Base-by-base conservation (phyloP, 2,113 vertebrate genomes). In the Chaenocephalus aceratus region DNA sequence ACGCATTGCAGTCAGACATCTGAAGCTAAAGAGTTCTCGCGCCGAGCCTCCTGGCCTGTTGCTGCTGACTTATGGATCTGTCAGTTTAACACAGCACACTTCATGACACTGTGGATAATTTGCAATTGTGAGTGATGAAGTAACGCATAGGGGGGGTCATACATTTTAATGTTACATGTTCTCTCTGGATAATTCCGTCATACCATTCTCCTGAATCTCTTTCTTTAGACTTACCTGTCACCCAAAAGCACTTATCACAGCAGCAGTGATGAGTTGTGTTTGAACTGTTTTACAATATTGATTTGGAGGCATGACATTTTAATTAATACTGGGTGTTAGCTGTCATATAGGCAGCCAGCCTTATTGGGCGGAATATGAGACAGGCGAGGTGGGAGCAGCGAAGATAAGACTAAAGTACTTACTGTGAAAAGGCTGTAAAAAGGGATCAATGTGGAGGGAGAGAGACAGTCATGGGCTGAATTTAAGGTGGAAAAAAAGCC, bases 231-330 rank as follows among this genome's bases (percentile, higher is more conserved):
- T 94, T 87, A 95, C 93, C 91, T 94, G 94, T 93, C 94, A 94
- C 84, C 90, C 87, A 79, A 54, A 91, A 91, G 88, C 84, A 94
- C 91, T 94, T 91, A 93, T 93, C 89, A 85, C 88, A 91, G 92
- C 90, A 88, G 91, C 83, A 77, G 88, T 69, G 63, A 92, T 67
- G 88, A 92, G 87, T 85, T 83, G 87, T 90, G 91, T 94, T 92
- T 93, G 86, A 95, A 92, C 93, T 90, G 90, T 94, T 95, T 94
- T 91, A 91, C 84, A 89, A 90, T 94, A 94, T 94, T 94, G 92
- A 94, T 95, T 94, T 83, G 87, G 86, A 93, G 86, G 85, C 78
- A 64, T 94, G 93, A 95, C 91, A 92, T 93, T 94, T 94, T 92
- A 94, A 95, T 94, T 94, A 94, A 94, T 90, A 91, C 88, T 68